Evolutionary conservation across 2,888 invertebrate species (phyloP).

Genomic region (Malthinus seriepunctatus): DNA sequence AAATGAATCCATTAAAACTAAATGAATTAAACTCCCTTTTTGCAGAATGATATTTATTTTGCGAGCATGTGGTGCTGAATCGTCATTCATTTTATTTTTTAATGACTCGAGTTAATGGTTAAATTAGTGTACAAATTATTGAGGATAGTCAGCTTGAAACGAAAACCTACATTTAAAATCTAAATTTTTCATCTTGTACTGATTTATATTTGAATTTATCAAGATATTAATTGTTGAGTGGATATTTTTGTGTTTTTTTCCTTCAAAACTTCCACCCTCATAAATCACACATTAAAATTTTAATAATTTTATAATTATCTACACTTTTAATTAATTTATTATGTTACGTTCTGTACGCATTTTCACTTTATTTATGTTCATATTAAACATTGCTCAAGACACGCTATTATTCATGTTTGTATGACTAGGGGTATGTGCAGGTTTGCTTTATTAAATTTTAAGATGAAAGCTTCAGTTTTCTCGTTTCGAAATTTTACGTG

Average conservation of each 20-base stretch:
- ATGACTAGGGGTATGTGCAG: background rate
- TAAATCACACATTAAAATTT: constrained; percentile 1
- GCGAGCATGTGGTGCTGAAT: constrained; percentile 28
- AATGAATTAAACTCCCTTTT: constrained; percentile 25
- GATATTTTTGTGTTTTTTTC: background rate
- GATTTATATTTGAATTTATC: constrained; percentile 14
- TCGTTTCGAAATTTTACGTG: too few relatives aligned
- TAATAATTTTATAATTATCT: constrained; percentile 15
- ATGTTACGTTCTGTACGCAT: constrained; percentile 10
- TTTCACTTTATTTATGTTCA: background rate
- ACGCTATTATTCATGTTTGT: constrained; percentile 4
- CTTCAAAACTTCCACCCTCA: background rate
- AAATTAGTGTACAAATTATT: constrained; percentile 31
- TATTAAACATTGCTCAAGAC: background rate
- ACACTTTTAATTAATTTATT: constrained; percentile 24
- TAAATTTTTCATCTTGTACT: constrained; percentile 20
- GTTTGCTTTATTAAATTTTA: constrained; percentile 6
- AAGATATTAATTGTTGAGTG: background rate
- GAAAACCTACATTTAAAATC: constrained; percentile 21
- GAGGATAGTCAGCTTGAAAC: constrained; percentile 23
- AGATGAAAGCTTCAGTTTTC: background rate
- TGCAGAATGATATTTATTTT: constrained; percentile 28
- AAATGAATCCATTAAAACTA: constrained; percentile 29
- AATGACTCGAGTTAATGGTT: constrained; percentile 29
- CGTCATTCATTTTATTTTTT: constrained; percentile 32